Percentiles rank a stretch among this genome's conserved stretches.
These are phyloP conservation scores for Seriola dumerili DNA, from an alignment of 2,113 vertebrate genomes.

Conservation along the genomic window DNA sequence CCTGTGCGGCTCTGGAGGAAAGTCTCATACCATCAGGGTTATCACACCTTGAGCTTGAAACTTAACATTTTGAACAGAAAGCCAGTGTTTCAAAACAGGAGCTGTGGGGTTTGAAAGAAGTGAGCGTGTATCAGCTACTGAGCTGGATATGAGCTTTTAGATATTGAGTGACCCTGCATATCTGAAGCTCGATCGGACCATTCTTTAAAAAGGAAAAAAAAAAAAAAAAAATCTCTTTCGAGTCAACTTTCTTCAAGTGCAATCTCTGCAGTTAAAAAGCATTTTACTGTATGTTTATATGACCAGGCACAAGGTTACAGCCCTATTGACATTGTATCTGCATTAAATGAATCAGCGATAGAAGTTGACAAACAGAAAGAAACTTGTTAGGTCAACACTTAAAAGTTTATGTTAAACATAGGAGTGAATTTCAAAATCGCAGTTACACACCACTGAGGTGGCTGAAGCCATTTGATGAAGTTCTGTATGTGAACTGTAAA, in stretches of 20 bases:
- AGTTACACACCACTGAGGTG: neutral
- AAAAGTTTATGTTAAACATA: neutral
- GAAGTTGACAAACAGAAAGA: neutral
- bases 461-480: neutral
- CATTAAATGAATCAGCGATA: neutral
- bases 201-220: no score
- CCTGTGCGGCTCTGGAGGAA: no score
- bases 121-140: no score
- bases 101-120: no score
- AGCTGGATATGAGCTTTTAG: no score
- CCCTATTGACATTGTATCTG: neutral
- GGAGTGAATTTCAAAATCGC: neutral
- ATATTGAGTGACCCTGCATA: no score
- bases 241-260: neutral
- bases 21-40: no score
- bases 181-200: no score
- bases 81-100: no score
- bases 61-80: no score
- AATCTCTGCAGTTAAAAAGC: neutral
- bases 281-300: neutral
- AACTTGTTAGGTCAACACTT: neutral
- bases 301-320: neutral
- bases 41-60: no score
- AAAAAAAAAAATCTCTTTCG: no score
- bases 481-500: slow-evolving; percentile 2